Conservation (phyloP, 1,140 invertebrate genomes). For the Hetaerina americana region DNA sequence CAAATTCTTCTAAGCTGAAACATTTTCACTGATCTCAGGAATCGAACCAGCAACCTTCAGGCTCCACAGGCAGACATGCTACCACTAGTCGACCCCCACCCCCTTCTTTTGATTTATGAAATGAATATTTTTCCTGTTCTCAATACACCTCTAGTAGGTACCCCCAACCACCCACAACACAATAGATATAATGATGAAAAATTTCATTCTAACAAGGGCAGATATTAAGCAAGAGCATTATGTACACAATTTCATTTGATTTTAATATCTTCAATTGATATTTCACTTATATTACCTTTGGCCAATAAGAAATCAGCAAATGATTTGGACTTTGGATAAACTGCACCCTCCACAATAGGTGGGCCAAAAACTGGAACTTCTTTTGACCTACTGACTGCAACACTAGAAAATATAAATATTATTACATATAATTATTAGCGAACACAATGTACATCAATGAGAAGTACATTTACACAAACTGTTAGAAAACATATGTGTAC, state of each 20-base stretch:
- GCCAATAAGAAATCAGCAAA: constrained; percentile 89
- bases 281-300: constrained; percentile 48
- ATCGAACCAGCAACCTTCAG: too few species aligned
- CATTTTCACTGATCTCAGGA: too few species aligned
- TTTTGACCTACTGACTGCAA: constrained; percentile 86
- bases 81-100: too few species aligned
- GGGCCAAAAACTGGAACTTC: constrained; percentile 94
- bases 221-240: neutral
- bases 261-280: neutral
- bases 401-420: constrained; percentile 34
- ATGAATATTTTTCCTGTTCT: too few species aligned
- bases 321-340: constrained; percentile 73
- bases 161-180: too few species aligned
- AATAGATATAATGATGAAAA: too few species aligned
- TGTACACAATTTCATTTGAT: neutral
- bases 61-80: too few species aligned
- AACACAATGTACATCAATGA: too few species aligned
- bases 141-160: too few species aligned
- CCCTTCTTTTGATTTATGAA: too few species aligned
- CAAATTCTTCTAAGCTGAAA: too few species aligned
- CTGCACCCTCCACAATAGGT: constrained; percentile 68
- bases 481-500: constrained; percentile 24
- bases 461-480: neutral
- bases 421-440: constrained; percentile 4
- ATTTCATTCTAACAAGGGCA: too few species aligned